phyloP scores from a whole-genome alignment of 2,888 invertebrate genomes.

The Antitype chi region DNA sequence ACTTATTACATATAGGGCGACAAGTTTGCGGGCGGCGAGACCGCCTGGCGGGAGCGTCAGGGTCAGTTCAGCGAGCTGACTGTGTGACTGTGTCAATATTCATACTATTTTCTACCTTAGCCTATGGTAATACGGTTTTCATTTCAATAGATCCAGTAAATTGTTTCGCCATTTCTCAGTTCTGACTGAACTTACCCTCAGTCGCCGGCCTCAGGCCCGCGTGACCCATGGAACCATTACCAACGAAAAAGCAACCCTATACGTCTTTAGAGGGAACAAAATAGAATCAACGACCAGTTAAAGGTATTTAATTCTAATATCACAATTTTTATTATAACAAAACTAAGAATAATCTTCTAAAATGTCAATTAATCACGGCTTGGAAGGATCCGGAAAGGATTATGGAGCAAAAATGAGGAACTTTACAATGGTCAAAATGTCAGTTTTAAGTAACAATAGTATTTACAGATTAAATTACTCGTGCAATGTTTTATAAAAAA shows the following conservation, averaged over 20 bases:
- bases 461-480: background rate
- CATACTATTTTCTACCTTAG: too few relatives aligned
- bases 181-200: too few relatives aligned
- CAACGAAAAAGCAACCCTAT: background rate
- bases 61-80: too few relatives aligned
- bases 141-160: too few relatives aligned
- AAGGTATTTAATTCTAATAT: constrained; percentile 21
- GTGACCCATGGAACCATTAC: background rate
- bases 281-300: constrained; percentile 5
- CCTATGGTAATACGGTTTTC: too few relatives aligned
- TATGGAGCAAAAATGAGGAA: background rate
- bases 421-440: background rate
- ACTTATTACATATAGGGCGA: background rate
- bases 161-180: too few relatives aligned
- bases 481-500: constrained; percentile 1
- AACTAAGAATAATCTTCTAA: constrained; percentile 34
- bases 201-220: background rate
- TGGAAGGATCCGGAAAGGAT: background rate
- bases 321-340: constrained; percentile 25
- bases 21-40: background rate
- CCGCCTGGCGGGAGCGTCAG: background rate
- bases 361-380: constrained; percentile 2
- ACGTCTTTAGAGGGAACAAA: background rate
- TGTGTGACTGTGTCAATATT: too few relatives aligned
- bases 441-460: background rate